A percentile compares a stretch with the other conserved stretches of the same genome.
Conservation (phyloP, 2,797 vertebrate genomes). For the Tokudaia muenninki region DNA sequence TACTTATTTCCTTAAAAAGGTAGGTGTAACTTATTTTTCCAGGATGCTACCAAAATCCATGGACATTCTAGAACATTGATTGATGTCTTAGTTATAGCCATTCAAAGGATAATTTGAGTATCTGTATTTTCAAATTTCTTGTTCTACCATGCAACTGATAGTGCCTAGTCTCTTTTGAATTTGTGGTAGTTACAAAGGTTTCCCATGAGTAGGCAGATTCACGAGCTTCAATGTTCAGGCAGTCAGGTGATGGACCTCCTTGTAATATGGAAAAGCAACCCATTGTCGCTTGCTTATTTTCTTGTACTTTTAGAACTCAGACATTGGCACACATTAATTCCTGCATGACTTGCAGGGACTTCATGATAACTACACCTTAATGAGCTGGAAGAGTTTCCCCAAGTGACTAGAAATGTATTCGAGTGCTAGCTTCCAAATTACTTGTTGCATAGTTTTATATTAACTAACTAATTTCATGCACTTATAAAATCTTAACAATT, state of each 20-base stretch:
- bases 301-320: slow-evolving; percentile 66
- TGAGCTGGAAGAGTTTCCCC: slow-evolving; percentile 58
- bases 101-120: slow-evolving; percentile 48
- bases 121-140: slow-evolving; percentile 55
- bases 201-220: slow-evolving; percentile 2
- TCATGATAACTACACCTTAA: slow-evolving; percentile 71
- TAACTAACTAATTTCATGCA: slow-evolving; percentile 58
- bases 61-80: slow-evolving; percentile 28
- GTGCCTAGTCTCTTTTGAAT: slow-evolving; percentile 53
- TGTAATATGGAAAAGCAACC: slow-evolving; percentile 44
- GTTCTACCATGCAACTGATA: not conserved
- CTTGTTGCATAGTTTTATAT: slow-evolving; percentile 72
- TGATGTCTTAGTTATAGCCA: slow-evolving; percentile 40
- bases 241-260: slow-evolving; percentile 55
- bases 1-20: slow-evolving; percentile 50
- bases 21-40: not conserved
- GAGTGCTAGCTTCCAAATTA: slow-evolving; percentile 64
- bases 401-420: slow-evolving; percentile 71
- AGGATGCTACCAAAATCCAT: slow-evolving; percentile 19
- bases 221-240: slow-evolving; percentile 41
- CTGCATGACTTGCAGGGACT: slow-evolving; percentile 58
- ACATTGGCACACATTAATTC: slow-evolving; percentile 67
- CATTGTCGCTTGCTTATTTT: slow-evolving; percentile 55
- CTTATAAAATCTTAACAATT: slow-evolving; percentile 50
- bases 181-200: slow-evolving; percentile 32